A percentile compares a stretch with the other conserved stretches of the same genome.
Evolutionary conservation across 37 sponge, comb jelly and placozoan species (phyloP).

Genomic region (Aplysina aerophoba): DNA sequence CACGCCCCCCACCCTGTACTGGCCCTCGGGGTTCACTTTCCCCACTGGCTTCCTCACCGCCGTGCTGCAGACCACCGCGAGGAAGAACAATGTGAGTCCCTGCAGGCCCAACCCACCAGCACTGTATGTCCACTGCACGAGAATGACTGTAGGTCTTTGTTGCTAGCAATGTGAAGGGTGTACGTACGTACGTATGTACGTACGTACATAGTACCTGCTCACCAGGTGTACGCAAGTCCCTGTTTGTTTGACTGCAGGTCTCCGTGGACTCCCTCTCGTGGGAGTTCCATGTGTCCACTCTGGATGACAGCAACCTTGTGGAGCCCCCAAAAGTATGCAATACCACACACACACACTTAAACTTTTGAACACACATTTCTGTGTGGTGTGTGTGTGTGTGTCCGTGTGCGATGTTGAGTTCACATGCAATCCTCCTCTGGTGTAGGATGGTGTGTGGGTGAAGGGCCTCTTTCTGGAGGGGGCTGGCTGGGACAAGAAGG

Average conservation of each 20-base stretch:
- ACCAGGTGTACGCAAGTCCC: no score
- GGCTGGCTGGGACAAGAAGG: conserved; percentile 98
- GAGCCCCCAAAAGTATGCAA: conserved; percentile 84
- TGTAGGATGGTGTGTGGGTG: conserved; percentile 98
- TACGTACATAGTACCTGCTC: no score
- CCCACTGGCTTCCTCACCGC: conserved; percentile 99
- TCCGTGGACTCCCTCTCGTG: conserved; percentile 95
- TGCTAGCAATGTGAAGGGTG: background rate
- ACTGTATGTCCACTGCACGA: background rate
- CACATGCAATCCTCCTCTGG: background rate
- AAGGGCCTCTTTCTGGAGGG: conserved; percentile 97
- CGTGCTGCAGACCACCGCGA: conserved; percentile 94
- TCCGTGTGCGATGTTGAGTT: no score
- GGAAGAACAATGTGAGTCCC: conserved; percentile 90
- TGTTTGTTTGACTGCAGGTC: conserved; percentile 47
- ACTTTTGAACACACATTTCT: no score
- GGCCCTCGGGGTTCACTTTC: conserved; percentile 98
- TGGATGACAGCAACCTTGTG: conserved; percentile 92
- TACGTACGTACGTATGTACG: no score
- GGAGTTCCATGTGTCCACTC: conserved; percentile 97
- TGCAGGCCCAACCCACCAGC: no score
- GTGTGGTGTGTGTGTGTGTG: background rate
- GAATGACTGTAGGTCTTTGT: background rate
- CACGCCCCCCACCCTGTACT: conserved; percentile 93
- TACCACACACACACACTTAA: background rate